Evolutionary conservation across 2,888 invertebrate genomes (phyloP), one percentile per base, ranked within the genome.

Genomic region (Gastracanthus pulcherrimus): DNA sequence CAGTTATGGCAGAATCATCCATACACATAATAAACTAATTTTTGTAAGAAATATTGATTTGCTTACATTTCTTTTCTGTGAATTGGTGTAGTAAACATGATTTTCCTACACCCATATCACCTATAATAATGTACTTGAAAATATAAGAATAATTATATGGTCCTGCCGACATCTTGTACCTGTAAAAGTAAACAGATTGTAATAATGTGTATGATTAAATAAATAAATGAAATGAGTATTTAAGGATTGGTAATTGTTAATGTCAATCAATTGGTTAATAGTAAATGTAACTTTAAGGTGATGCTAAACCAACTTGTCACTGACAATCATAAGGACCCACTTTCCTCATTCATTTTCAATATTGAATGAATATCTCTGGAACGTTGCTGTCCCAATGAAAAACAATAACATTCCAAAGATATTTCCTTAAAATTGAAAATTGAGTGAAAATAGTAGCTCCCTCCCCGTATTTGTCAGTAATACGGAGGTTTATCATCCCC

Each of bases 131-230:
- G 92, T 99, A 99, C 92, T 99, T 99, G 93, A 99, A 99, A 92
- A 99, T 99, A 92, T 99, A 99, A 60, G 99, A 98, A 93, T 99
- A 99, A 93, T 99, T 99, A 92, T 99, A 99, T 79, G 99, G 99
- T 91, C 98, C 98, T 86, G 98, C 96, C 87, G 98, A 96, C 97
- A 97, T 97, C 90, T 93, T 95, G 91, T 58, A 86, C 84, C 89
- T 90, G 76, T 58, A 87, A 62, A 67, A 62, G 5, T 45, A 62
- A 64, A 41, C 71, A 67, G 6, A 36, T 29, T 31, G 23, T 75
- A 31, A 58, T 2, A 55, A 58, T 55, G 41, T 34, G 31, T 34
- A 11, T 16, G n/a, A 23, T 45, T 29, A 36, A 26, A 16, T 29
- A 48, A 45, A n/a, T 4, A 4, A 45, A 45, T 45, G 16, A n/a